Evolutionary conservation across 2,797 vertebrate species (phyloP).

Genomic region (Uromys caudimaculatus): DNA sequence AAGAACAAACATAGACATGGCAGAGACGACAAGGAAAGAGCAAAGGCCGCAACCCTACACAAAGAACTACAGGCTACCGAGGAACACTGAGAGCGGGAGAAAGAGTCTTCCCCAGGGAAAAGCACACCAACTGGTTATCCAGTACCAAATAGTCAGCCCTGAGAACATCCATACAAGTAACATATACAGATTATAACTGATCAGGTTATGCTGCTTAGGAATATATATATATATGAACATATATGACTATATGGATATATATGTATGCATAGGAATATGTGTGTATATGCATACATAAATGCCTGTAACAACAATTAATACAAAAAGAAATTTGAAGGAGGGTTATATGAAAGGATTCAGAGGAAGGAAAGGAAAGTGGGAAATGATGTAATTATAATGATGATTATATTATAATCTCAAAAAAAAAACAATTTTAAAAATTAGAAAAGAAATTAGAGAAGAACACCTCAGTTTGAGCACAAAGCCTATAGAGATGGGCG

Average conservation of each 20-base stretch:
- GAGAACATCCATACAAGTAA: neutral
- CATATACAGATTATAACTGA: neutral
- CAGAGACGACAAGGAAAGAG: too few relatives aligned
- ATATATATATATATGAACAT: too few relatives aligned
- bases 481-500: neutral
- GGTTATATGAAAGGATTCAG: neutral
- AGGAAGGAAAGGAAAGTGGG: neutral
- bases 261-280: too few relatives aligned
- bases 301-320: neutral
- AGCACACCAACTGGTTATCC: neutral
- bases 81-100: neutral
- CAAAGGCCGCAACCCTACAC: neutral
- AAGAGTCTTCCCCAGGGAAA: neutral
- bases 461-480: neutral
- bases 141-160: neutral
- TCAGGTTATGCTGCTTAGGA: neutral
- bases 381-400: neutral
- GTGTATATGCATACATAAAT: too few relatives aligned
- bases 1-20: neutral
- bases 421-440: neutral
- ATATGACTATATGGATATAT: too few relatives aligned
- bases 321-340: neutral
- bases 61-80: too few relatives aligned
- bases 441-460: neutral
- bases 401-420: neutral